Evolutionary conservation across 2,113 vertebrate species (phyloP).

Genomic region (Cheilinus undulatus): DNA sequence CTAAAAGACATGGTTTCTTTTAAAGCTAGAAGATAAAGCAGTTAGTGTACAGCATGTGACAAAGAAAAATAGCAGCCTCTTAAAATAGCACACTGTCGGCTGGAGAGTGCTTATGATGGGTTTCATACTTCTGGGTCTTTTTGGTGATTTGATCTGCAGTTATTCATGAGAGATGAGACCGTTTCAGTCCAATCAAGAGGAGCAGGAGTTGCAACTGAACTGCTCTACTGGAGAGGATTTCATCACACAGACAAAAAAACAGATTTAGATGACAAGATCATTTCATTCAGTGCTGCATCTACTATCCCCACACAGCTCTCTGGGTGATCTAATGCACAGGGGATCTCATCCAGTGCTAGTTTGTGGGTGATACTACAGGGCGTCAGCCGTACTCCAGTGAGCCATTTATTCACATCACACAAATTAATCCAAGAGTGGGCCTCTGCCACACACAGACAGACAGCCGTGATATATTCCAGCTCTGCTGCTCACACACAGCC

Average conservation of each 20-base stretch:
- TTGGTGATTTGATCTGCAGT: constrained; percentile 34
- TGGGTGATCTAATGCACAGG: constrained; percentile 62
- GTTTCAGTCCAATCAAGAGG: constrained; percentile 42
- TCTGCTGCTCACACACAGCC: constrained; percentile 76
- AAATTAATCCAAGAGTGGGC: constrained; percentile 67
- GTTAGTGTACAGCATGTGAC: constrained; percentile 56
- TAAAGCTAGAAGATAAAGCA: constrained; percentile 68
- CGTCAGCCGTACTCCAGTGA: constrained; percentile 69
- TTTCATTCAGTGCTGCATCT: constrained; percentile 37
- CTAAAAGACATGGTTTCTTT: constrained; percentile 69
- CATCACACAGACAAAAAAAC: constrained; percentile 42
- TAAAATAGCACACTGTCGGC: constrained; percentile 45
- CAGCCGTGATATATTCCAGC: constrained; percentile 83
- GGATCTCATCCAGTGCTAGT: constrained; percentile 52
- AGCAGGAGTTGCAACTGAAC: constrained; percentile 20
- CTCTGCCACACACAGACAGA: constrained; percentile 73
- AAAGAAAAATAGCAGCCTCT: constrained; percentile 70
- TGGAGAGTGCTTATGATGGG: constrained; percentile 48
- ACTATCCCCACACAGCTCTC: constrained; percentile 30
- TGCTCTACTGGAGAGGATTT: constrained; percentile 31
- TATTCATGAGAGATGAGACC: constrained; percentile 31
- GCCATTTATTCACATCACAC: constrained; percentile 73
- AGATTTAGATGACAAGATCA: constrained; percentile 49
- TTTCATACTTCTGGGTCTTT: constrained; percentile 49
- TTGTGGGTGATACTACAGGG: constrained; percentile 59